These are phyloP conservation scores for Buathra laborator DNA, from an alignment of 2,888 invertebrate species.

Conservation along the genomic window DNA sequence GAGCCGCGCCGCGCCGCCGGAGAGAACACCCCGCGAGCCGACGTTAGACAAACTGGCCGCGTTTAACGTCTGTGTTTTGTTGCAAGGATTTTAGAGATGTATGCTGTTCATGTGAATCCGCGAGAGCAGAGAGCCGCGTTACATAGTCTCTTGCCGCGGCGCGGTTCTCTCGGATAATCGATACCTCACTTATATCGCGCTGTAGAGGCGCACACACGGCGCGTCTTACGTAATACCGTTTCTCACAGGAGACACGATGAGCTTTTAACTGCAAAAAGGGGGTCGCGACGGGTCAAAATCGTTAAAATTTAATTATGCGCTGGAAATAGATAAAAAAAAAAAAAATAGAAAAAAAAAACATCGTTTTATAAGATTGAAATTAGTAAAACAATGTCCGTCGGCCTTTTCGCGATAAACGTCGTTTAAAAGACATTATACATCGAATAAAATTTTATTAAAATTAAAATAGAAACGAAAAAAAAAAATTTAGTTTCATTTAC, in stretches of 20 bases:
- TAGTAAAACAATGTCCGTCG: background rate
- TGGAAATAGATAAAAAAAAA: background rate
- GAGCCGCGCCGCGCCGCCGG: slow-evolving; percentile 17
- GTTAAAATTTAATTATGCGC: background rate
- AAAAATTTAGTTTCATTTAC: no score
- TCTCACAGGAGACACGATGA: background rate
- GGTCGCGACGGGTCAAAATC: slow-evolving; percentile 9
- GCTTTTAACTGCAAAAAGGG: background rate
- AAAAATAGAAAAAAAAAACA: background rate
- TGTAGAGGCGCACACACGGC: background rate
- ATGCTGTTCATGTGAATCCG: background rate
- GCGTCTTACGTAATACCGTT: slow-evolving; percentile 23
- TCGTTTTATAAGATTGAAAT: background rate
- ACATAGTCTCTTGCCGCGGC: background rate
- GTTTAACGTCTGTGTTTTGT: slow-evolving; percentile 28
- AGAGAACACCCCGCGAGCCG: slow-evolving; percentile 22
- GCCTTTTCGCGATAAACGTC: background rate
- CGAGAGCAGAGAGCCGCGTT: slow-evolving; percentile 1
- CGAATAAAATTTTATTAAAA: no score
- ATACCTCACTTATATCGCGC: slow-evolving; percentile 14
- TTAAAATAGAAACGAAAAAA: no score
- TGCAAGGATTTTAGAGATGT: background rate
- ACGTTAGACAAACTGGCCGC: slow-evolving; percentile 31
- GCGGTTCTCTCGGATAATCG: slow-evolving; percentile 37
- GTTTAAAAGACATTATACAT: background rate